Evolutionary conservation across 2,113 vertebrate genomes (phyloP).

Genomic region (Dipodomys stephensi): DNA sequence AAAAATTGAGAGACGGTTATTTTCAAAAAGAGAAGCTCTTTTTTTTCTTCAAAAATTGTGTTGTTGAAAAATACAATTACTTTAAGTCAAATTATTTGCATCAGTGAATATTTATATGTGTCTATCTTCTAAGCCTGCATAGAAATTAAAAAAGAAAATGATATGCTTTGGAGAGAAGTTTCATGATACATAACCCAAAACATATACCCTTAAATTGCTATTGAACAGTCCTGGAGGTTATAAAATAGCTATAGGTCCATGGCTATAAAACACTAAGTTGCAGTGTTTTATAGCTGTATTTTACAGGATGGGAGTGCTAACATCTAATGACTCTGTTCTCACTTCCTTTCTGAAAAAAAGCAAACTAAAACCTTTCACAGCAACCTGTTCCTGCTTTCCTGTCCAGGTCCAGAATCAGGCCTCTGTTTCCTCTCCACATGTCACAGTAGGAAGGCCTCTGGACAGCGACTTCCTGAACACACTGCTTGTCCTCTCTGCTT

Average conservation of each 20-base stretch:
- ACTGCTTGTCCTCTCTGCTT: slow-evolving; percentile 86
- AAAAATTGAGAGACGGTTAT: slow-evolving; percentile 54
- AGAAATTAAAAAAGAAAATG: neutral
- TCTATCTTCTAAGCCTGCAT: slow-evolving; percentile 45
- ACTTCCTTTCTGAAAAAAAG: slow-evolving; percentile 88
- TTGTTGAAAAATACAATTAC: slow-evolving; percentile 59
- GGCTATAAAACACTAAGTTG: slow-evolving; percentile 26
- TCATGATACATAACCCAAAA: slow-evolving; percentile 68
- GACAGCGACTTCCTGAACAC: slow-evolving; percentile 90
- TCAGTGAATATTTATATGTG: slow-evolving; percentile 24
- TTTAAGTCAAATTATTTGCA: slow-evolving; percentile 54
- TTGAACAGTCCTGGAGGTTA: slow-evolving; percentile 44
- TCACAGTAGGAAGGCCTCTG: slow-evolving; percentile 86
- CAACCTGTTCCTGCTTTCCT: slow-evolving; percentile 91
- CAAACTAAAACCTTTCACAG: slow-evolving; percentile 82
- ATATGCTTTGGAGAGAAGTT: slow-evolving; percentile 37
- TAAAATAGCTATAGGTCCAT: neutral
- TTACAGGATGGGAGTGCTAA: slow-evolving; percentile 75
- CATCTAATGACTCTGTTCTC: slow-evolving; percentile 81
- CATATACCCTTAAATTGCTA: slow-evolving; percentile 73
- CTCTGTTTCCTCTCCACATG: slow-evolving; percentile 89
- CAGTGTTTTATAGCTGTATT: slow-evolving; percentile 77
- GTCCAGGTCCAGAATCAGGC: slow-evolving; percentile 86
- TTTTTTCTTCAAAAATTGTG: neutral
- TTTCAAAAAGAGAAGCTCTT: slow-evolving; percentile 32